phyloP scores from a whole-genome alignment of 1,140 invertebrate species.

The Sitobion miscanthi region DNA sequence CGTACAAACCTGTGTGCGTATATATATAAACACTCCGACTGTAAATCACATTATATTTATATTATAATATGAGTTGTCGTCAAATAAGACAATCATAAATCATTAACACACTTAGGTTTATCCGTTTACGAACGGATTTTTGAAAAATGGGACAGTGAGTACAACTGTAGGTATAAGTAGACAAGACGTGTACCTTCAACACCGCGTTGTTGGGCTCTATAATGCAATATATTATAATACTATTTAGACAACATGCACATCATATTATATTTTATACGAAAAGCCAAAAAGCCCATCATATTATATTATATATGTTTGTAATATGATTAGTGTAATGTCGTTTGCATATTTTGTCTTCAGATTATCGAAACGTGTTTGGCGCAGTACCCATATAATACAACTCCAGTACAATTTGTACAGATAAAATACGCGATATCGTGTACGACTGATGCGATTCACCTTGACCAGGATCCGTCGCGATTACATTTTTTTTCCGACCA shows the following conservation, averaged over 20 bases:
- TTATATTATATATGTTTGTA: not conserved
- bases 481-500: no score
- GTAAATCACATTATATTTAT: not conserved
- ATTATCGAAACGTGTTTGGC: not conserved
- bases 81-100: not conserved
- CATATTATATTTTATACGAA: not conserved
- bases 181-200: no score
- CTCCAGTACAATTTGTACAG: not conserved
- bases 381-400: not conserved
- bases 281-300: not conserved
- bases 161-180: no score
- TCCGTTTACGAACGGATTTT: not conserved
- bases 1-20: not conserved
- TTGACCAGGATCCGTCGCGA: no score
- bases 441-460: not conserved
- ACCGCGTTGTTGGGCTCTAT: not conserved
- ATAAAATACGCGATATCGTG: not conserved
- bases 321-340: not conserved
- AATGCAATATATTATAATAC: not conserved
- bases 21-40: not conserved
- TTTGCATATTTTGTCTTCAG: not conserved
- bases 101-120: not conserved
- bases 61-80: not conserved
- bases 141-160: not conserved
- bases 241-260: not conserved